Evolutionary conservation across 2,113 vertebrate species (phyloP), one percentile per base, ranked within the genome.

Genomic region (Etia nguti): DNA sequence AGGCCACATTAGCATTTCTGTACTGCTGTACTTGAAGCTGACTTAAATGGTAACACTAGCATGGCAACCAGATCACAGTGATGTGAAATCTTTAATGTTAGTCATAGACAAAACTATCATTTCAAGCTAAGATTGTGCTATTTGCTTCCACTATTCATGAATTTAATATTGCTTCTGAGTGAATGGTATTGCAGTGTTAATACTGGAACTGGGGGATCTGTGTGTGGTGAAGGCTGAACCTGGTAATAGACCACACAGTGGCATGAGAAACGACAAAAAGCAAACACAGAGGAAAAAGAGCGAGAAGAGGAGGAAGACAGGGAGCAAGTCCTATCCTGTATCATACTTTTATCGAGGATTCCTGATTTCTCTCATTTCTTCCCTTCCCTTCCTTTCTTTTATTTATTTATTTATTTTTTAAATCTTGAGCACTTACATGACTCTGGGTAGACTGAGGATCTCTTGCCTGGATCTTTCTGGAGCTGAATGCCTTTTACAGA

Each of bases 381-480:
- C 22, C 24, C 68, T 18, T 24, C 20, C 46, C 16, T 75, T 18
- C 3, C 11, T 10, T 41, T 20, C 11, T 29, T 16, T 13, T 24
- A 6, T 48, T 48, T 5, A 6, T 48, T 16, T 48, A 2, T 43
- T 26, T 20, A 41, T 26, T 38, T 24, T 24, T 24, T 18, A 22
- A 57, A 68, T 81, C 22, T 22, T 62, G 20, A 29, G 50, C 16
- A 93, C 95, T 96, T 90, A 97, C 97, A 94, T 92, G 96, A 92
- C 54, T 97, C 97, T 46, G 95, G 93, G 85, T 93, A 95, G 52
- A 93, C 82, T 6, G 93, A 93, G 5, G 96, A 94, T 85, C 96
- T 96, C 92, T 97, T 97, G n/a, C 97, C 97, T 15, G 96, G 97
- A 84, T 97, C 97, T 90, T 82, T 96, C 90, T 97, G 96, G 10